Evolutionary conservation across 2,888 invertebrate species (phyloP).

Genomic region (Thumatha senex): DNA sequence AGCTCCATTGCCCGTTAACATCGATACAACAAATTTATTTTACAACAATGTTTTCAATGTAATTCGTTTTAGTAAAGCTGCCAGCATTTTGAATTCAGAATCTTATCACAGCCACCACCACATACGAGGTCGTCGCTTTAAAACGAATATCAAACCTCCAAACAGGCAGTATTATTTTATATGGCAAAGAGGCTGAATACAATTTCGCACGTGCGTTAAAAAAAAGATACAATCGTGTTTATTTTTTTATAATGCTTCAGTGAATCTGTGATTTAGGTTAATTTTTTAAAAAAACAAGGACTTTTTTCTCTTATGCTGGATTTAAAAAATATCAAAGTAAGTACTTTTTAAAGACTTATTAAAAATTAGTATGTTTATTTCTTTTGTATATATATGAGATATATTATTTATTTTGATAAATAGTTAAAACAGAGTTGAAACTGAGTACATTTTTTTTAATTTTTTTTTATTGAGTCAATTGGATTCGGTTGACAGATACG

Average conservation of each 20-base stretch:
- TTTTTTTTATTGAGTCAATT: too few species aligned
- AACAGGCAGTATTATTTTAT: conserved; percentile 53
- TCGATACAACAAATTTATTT: rapidly evolving
- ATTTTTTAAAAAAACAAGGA: conserved; percentile 14
- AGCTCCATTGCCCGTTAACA: conserved; percentile 11
- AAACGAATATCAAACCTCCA: conserved; percentile 48
- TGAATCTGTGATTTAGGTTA: conserved; percentile 26
- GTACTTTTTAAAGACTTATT: neutral
- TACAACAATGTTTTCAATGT: conserved; percentile 6
- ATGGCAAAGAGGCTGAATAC: conserved; percentile 33
- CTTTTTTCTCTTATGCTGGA: conserved; percentile 25
- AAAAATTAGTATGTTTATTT: too few species aligned
- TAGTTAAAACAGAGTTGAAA: too few species aligned
- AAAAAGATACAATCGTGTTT: conserved; percentile 25
- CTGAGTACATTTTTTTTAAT: too few species aligned
- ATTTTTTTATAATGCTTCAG: conserved; percentile 16
- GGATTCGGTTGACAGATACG: too few species aligned
- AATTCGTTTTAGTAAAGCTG: neutral
- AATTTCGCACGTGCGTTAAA: conserved; percentile 29
- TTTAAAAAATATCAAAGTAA: neutral
- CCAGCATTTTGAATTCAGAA: conserved; percentile 12
- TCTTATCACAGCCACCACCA: conserved; percentile 42
- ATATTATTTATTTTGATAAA: too few species aligned
- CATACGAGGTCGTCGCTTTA: conserved; percentile 47
- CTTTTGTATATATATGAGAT: too few species aligned